Evolutionary conservation across 2,888 invertebrate genomes (phyloP).

Genomic region (Andrena camellia): DNA sequence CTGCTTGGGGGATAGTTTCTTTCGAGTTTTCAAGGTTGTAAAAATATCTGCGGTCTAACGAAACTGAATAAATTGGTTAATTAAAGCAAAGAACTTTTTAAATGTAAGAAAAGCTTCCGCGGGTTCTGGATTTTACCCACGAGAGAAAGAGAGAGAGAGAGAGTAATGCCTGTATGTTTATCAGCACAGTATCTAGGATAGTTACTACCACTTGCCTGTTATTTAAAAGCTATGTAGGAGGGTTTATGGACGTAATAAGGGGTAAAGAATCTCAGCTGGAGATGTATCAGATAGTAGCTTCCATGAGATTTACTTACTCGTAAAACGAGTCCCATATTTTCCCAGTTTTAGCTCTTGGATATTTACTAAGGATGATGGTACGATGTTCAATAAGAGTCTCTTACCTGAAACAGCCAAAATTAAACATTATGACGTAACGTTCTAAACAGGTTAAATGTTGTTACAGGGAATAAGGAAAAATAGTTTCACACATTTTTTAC

Average conservation of each 20-base stretch:
- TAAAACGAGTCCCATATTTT: background rate
- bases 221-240: slow-evolving; percentile 3
- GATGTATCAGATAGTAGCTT: slow-evolving; percentile 6
- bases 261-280: background rate
- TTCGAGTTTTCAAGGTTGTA: too few relatives aligned
- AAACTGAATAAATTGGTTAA: too few relatives aligned
- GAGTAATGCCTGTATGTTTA: slow-evolving; percentile 3
- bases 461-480: too few relatives aligned
- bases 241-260: slow-evolving; percentile 13
- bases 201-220: slow-evolving; percentile 2
- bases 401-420: slow-evolving; percentile 1
- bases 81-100: too few relatives aligned
- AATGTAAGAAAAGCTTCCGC: too few relatives aligned
- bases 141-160: too few relatives aligned
- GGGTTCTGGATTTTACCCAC: too few relatives aligned
- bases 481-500: too few relatives aligned
- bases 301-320: slow-evolving; percentile 7
- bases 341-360: background rate
- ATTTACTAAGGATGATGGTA: background rate
- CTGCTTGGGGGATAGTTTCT: too few relatives aligned
- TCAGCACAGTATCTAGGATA: slow-evolving; percentile 9
- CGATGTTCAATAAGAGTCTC: background rate
- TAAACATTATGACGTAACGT: background rate
- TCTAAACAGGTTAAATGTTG: too few relatives aligned
- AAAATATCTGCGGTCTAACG: too few relatives aligned